phyloP scores from a whole-genome alignment of 2,888 invertebrate species.

The Drosophila demipolita region DNA sequence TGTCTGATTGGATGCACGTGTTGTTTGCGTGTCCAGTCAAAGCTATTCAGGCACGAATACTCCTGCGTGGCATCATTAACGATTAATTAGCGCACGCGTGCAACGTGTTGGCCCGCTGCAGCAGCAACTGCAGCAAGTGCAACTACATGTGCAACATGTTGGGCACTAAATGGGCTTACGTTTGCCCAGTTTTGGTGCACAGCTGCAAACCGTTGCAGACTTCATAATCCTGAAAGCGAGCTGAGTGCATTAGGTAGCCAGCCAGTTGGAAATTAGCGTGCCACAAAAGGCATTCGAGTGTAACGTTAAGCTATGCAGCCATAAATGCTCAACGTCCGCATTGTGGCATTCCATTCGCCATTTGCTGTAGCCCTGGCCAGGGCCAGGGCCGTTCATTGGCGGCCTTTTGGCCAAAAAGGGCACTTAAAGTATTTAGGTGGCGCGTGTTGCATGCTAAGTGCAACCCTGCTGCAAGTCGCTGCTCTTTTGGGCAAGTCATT shows the following conservation, averaged over 20 bases:
- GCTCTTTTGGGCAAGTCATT: slow-evolving; percentile 30
- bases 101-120: slow-evolving; percentile 35
- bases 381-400: slow-evolving; percentile 25
- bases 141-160: not conserved
- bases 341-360: slow-evolving; percentile 8
- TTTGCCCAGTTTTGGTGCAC: slow-evolving; percentile 15
- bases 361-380: slow-evolving; percentile 22
- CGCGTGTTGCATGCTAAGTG: slow-evolving; percentile 71
- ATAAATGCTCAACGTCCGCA: slow-evolving; percentile 40
- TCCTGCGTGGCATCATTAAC: slow-evolving; percentile 69
- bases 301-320: slow-evolving; percentile 52
- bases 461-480: slow-evolving; percentile 33
- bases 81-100: slow-evolving; percentile 61
- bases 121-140: not conserved
- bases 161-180: not conserved
- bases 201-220: slow-evolving; percentile 23
- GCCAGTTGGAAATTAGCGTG: slow-evolving; percentile 71
- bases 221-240: slow-evolving; percentile 51
- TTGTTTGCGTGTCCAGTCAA: slow-evolving; percentile 33
- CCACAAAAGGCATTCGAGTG: slow-evolving; percentile 62
- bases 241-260: slow-evolving; percentile 50
- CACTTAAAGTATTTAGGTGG: slow-evolving; percentile 63
- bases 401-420: slow-evolving; percentile 46
- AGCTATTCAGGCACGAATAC: slow-evolving; percentile 65
- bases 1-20: slow-evolving; percentile 52